These are phyloP conservation scores for Zaprionus bogoriensis DNA, from an alignment of 2,888 invertebrate species.

Conservation along the genomic window DNA sequence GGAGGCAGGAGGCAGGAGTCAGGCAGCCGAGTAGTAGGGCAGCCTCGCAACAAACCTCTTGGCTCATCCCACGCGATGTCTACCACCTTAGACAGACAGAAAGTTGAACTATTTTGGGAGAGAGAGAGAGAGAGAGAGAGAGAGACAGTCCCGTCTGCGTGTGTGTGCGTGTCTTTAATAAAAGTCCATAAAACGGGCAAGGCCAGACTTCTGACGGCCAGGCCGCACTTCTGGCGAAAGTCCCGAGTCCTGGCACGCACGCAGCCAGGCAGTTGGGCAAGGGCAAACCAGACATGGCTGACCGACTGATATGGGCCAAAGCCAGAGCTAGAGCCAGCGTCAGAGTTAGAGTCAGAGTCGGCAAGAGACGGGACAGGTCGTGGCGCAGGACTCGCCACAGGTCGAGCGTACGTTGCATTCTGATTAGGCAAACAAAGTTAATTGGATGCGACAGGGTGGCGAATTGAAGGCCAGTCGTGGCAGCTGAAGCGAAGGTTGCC, in stretches of 20 bases:
- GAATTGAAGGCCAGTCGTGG: slow-evolving; percentile 37
- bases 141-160: background rate
- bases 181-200: slow-evolving; percentile 41
- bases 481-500: slow-evolving; percentile 27
- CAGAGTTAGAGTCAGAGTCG: background rate
- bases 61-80: slow-evolving; percentile 22
- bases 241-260: slow-evolving; percentile 58
- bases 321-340: background rate
- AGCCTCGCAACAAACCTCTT: slow-evolving; percentile 6
- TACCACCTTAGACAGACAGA: slow-evolving; percentile 31
- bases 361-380: background rate
- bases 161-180: slow-evolving; percentile 24
- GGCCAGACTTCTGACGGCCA: slow-evolving; percentile 33
- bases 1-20: no score
- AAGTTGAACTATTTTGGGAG: slow-evolving; percentile 31
- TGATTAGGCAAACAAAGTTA: slow-evolving; percentile 76
- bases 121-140: background rate
- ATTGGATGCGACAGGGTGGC: slow-evolving; percentile 61
- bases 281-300: slow-evolving; percentile 48
- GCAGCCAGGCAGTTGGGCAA: slow-evolving; percentile 22
- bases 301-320: slow-evolving; percentile 16
- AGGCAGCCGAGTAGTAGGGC: no score
- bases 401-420: slow-evolving; percentile 56
- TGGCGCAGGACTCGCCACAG: slow-evolving; percentile 12
- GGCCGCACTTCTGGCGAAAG: slow-evolving; percentile 18